phyloP scores from a whole-genome alignment of 2,113 vertebrate species.

The Orycteropus afer region DNA sequence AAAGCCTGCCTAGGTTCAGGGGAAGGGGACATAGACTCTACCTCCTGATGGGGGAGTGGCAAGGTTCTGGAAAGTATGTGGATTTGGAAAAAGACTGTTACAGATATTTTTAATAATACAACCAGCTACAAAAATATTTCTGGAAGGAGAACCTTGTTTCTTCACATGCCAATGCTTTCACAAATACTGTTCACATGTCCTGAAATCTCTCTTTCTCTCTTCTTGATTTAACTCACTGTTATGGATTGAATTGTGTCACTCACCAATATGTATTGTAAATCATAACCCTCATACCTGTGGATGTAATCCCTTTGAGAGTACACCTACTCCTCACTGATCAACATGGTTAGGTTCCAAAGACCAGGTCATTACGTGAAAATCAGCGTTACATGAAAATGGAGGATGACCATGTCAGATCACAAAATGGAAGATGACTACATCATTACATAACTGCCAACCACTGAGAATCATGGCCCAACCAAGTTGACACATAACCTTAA shows the following conservation, averaged over 20 bases:
- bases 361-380: no score
- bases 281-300: background rate
- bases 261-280: background rate
- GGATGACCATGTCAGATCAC: no score
- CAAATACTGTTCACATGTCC: conserved; percentile 15
- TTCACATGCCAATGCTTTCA: background rate
- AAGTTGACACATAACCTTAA: no score
- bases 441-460: no score
- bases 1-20: background rate
- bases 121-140: conserved; percentile 31
- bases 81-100: background rate
- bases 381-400: no score
- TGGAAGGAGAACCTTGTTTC: conserved; percentile 1
- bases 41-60: background rate
- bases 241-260: background rate
- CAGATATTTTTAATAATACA: conserved; percentile 27
- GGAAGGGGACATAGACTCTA: background rate
- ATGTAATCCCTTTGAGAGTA: background rate
- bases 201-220: background rate
- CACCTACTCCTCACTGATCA: no score
- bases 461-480: no score
- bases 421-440: no score
- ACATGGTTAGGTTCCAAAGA: no score
- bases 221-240: conserved; percentile 23
- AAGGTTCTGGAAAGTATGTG: conserved; percentile 9